Conservation (phyloP, 2,113 vertebrate species). For the Polyodon spathula region DNA sequence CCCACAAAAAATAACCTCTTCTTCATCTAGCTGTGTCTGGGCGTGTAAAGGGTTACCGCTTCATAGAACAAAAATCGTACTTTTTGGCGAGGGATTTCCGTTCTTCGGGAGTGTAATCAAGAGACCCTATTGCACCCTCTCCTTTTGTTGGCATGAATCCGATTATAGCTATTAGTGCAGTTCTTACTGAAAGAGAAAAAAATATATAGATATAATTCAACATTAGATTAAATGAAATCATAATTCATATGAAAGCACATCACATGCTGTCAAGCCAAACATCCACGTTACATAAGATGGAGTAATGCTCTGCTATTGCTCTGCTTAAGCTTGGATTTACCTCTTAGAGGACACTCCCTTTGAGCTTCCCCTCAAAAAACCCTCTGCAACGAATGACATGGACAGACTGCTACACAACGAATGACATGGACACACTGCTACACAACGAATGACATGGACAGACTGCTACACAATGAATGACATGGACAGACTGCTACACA, state of each 20-base stretch:
- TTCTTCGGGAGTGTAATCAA: constrained; percentile 95
- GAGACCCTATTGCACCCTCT: constrained; percentile 94
- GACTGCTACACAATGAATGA: too few relatives aligned
- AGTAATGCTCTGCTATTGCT: constrained; percentile 27
- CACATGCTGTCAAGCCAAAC: constrained; percentile 14
- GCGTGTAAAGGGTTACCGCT: too few relatives aligned
- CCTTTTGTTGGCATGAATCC: constrained; percentile 99
- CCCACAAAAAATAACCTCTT: too few relatives aligned
- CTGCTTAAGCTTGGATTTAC: constrained; percentile 27
- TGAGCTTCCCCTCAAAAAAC: not conserved
- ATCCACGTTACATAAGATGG: constrained; percentile 29
- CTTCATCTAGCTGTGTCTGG: too few relatives aligned
- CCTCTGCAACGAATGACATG: too few relatives aligned
- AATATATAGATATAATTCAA: constrained; percentile 11
- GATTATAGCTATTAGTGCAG: constrained; percentile 91
- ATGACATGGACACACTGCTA: too few relatives aligned
- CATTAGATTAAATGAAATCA: constrained; percentile 7
- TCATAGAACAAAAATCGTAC: constrained; percentile 54
- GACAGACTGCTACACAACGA: too few relatives aligned
- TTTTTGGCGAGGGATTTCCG: constrained; percentile 90
- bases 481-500: too few relatives aligned
- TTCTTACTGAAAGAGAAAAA: constrained; percentile 74
- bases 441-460: too few relatives aligned
- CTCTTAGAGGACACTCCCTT: constrained; percentile 20
- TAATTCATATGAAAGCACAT: constrained; percentile 12